Conservation (phyloP, 2,797 vertebrate genomes). For the Esox masquinongy region DNA sequence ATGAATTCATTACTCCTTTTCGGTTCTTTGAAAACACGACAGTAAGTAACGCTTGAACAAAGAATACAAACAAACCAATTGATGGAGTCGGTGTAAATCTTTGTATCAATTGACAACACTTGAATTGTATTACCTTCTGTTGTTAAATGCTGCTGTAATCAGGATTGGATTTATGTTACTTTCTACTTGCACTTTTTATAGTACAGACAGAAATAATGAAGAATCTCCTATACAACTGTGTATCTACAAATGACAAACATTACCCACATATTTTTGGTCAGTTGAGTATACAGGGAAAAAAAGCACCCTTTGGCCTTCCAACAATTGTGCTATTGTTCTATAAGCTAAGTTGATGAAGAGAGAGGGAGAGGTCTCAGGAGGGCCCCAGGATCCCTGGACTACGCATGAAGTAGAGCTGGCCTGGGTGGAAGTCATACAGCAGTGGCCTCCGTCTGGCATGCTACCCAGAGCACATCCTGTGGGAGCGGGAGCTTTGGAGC, state of each 20-base stretch:
- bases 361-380: constrained; percentile 36
- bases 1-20: constrained; percentile 41
- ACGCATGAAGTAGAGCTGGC: constrained; percentile 50
- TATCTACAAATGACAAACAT: constrained; percentile 28
- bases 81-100: constrained; percentile 16
- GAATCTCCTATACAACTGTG: constrained; percentile 22
- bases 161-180: neutral
- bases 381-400: constrained; percentile 54
- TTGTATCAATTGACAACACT: constrained; percentile 32
- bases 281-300: constrained; percentile 39
- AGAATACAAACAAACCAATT: neutral
- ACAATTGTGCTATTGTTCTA: constrained; percentile 59
- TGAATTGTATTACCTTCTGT: neutral
- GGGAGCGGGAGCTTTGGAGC: constrained; percentile 77
- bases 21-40: constrained; percentile 17
- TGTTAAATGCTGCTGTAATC: neutral
- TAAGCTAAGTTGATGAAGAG: constrained; percentile 39
- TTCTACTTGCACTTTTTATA: constrained; percentile 6
- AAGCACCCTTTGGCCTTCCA: constrained; percentile 37
- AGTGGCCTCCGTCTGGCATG: constrained; percentile 77
- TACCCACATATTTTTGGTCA: constrained; percentile 30
- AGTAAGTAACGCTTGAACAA: constrained; percentile 14
- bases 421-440: constrained; percentile 71
- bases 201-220: constrained; percentile 12
- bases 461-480: constrained; percentile 81